Percentiles rank a stretch among this genome's conserved stretches.
Conservation (phyloP, 2,797 vertebrate species). For the Oophaga sylvatica region DNA sequence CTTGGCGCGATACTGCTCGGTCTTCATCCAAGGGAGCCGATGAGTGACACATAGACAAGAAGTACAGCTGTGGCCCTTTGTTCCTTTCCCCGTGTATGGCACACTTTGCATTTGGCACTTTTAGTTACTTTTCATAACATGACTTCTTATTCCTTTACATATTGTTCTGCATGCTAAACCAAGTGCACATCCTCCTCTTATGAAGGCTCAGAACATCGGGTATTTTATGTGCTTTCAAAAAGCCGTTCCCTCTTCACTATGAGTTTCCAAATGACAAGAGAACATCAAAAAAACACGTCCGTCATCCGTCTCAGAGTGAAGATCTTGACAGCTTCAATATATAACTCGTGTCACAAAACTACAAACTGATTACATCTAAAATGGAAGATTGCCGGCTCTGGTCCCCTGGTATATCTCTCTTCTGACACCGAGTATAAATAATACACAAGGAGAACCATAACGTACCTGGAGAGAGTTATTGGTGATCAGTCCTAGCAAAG, state of each 20-base stretch:
- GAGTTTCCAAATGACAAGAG: slow-evolving; percentile 2
- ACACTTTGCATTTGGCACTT: slow-evolving; percentile 25
- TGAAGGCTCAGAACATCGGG: neutral
- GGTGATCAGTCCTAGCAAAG: neutral
- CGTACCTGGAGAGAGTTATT: neutral
- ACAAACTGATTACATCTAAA: slow-evolving; percentile 40
- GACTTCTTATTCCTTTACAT: slow-evolving; percentile 2
- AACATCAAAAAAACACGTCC: slow-evolving; percentile 27
- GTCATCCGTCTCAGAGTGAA: slow-evolving; percentile 2
- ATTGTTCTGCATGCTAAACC: slow-evolving; percentile 38
- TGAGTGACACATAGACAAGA: slow-evolving; percentile 24
- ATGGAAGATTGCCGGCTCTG: neutral
- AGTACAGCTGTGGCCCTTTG: slow-evolving; percentile 5
- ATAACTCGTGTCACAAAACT: slow-evolving; percentile 42
- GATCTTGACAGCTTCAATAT: slow-evolving; percentile 37
- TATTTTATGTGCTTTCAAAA: slow-evolving; percentile 40
- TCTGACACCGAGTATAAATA: slow-evolving; percentile 8
- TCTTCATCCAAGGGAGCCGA: neutral
- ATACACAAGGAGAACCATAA: neutral
- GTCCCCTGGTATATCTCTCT: slow-evolving; percentile 27
- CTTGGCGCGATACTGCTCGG: neutral
- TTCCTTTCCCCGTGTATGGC: neutral
- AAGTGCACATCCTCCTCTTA: slow-evolving; percentile 12
- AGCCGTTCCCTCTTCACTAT: neutral
- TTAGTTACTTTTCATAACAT: slow-evolving; percentile 8